phyloP scores from a whole-genome alignment of 2,888 invertebrate genomes.

The Lithophane leautieri region DNA sequence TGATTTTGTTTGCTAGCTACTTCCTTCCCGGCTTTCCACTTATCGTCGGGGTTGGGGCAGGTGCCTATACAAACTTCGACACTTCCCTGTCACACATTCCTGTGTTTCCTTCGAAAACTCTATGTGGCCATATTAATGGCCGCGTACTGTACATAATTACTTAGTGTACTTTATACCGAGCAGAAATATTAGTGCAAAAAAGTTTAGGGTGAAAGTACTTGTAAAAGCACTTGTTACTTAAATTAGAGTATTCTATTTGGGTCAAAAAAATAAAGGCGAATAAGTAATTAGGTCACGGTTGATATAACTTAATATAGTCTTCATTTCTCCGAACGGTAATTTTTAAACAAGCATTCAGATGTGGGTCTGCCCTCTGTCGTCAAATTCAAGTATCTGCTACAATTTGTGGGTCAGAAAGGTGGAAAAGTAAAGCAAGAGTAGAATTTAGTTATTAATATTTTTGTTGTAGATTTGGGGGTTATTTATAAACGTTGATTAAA shows the following conservation, averaged over 20 bases:
- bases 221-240: neutral
- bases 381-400: neutral
- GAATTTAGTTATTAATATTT: neutral
- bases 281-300: neutral
- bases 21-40: neutral
- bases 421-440: slow-evolving; percentile 16
- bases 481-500: neutral
- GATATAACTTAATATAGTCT: no score
- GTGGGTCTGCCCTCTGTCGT: neutral
- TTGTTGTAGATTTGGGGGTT: slow-evolving; percentile 11
- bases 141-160: neutral
- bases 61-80: neutral
- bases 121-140: neutral
- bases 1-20: neutral
- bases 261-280: neutral
- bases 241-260: neutral
- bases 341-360: neutral
- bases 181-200: neutral
- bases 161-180: neutral
- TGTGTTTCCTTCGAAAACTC: neutral
- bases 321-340: neutral
- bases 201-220: neutral
- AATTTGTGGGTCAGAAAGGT: neutral
- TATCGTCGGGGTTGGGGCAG: neutral
- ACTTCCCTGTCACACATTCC: no score